phyloP scores from a whole-genome alignment of 92 coral and sea anemone species.

The Zoanthus sansibaricus region DNA sequence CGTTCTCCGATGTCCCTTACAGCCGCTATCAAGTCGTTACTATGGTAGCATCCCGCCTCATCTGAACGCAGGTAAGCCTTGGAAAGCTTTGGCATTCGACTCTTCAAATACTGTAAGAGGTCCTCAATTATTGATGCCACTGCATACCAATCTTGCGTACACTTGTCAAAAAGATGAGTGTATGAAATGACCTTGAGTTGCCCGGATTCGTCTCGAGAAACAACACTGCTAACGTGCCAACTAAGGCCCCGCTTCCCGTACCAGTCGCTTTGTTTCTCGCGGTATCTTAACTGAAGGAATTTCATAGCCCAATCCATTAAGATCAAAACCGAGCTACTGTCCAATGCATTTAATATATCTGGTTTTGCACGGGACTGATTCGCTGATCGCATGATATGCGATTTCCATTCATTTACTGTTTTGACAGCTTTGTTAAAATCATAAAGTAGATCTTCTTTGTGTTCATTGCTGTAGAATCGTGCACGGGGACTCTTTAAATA shows the following conservation, averaged over 20 bases:
- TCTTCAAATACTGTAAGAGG: constrained; percentile 6
- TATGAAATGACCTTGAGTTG: constrained; percentile 15
- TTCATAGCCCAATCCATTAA: constrained; percentile 24
- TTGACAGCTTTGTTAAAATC: constrained; percentile 11
- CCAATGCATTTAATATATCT: not conserved
- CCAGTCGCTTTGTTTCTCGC: constrained; percentile 10
- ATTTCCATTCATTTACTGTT: constrained; percentile 3
- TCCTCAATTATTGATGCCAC: constrained; percentile 16
- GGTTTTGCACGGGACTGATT: constrained; percentile 11
- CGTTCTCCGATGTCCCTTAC: constrained; percentile 4
- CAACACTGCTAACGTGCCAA: constrained; percentile 17
- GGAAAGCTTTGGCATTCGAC: not conserved
- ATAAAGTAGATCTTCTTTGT: constrained; percentile 18
- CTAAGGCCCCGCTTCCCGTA: constrained; percentile 10
- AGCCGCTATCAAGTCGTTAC: constrained; percentile 3
- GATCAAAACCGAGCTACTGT: constrained; percentile 13
- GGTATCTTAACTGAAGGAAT: constrained; percentile 1
- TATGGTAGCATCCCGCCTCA: constrained; percentile 37
- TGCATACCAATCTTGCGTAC: constrained; percentile 14
- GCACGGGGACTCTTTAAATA: not conserved
- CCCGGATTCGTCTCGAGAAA: constrained; percentile 5
- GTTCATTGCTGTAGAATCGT: constrained; percentile 9
- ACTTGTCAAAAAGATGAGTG: not conserved
- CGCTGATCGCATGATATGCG: constrained; percentile 13
- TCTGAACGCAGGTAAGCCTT: constrained; percentile 33